phyloP scores from a whole-genome alignment of 2,888 invertebrate genomes.

The Heliconius cydno region DNA sequence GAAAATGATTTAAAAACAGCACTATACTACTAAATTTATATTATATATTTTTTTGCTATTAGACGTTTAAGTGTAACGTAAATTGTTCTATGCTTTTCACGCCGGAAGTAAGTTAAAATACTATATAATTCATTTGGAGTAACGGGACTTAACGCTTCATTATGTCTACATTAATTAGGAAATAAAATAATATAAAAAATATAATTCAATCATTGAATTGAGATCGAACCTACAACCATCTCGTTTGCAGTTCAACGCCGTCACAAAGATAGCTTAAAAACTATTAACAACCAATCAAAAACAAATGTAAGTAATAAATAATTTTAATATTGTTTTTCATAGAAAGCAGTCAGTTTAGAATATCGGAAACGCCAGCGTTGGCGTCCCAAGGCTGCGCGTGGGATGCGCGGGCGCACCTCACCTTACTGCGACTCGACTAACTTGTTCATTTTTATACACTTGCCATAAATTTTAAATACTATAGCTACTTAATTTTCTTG shows the following conservation, averaged over 20 bases:
- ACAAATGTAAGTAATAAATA: not conserved
- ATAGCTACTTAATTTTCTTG: conserved; percentile 6
- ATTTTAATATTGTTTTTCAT: conserved; percentile 24
- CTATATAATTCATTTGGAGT: no score
- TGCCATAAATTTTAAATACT: conserved; percentile 21
- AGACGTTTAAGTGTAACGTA: no score
- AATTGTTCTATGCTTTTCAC: no score
- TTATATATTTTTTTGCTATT: no score
- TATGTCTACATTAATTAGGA: no score
- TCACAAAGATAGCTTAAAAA: rapidly evolving
- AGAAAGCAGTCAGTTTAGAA: conserved; percentile 35
- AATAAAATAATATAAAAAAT: no score
- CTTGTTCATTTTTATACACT: conserved; percentile 40
- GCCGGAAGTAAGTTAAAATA: no score
- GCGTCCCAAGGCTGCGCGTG: conserved; percentile 52
- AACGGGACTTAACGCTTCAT: no score
- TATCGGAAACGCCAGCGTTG: conserved; percentile 40
- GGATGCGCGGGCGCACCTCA: conserved; percentile 50
- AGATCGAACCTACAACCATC: not conserved
- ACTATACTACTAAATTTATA: no score
- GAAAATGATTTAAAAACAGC: not conserved
- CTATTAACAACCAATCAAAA: not conserved
- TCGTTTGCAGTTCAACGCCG: not conserved
- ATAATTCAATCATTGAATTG: no score
- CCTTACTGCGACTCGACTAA: conserved; percentile 43